phyloP scores from a whole-genome alignment of 1,140 invertebrate genomes.

The Tetragonula clypearis region DNA sequence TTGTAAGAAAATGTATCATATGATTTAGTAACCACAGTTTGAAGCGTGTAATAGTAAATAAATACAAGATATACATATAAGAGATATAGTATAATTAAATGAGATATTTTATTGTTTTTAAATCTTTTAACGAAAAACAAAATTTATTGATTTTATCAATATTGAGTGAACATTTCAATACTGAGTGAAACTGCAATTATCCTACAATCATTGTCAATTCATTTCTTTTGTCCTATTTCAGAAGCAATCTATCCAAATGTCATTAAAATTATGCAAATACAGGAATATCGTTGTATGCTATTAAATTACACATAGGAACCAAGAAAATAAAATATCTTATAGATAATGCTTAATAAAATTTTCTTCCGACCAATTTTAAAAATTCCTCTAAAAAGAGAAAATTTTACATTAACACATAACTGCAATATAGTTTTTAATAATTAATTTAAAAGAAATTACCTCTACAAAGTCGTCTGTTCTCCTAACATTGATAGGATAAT shows the following conservation, averaged over 20 bases:
- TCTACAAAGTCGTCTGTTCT: conserved; percentile 73
- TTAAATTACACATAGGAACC: conserved; percentile 31
- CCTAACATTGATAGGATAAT: conserved; percentile 78
- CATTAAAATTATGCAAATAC: conserved; percentile 29
- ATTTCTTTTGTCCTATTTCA: conserved; percentile 19
- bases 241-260: conserved; percentile 16
- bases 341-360: conserved; percentile 29
- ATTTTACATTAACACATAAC: conserved; percentile 1
- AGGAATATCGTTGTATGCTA: conserved; percentile 20
- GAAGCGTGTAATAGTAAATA: not conserved
- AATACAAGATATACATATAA: not conserved
- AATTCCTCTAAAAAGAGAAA: conserved; percentile 57
- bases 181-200: conserved; percentile 7
- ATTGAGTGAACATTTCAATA: conserved; percentile 40
- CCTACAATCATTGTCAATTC: not conserved
- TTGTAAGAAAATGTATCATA: not conserved
- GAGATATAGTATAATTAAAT: conserved; percentile 1
- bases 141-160: conserved; percentile 37
- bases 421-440: not conserved
- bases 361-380: conserved; percentile 42
- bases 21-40: not conserved
- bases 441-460: conserved; percentile 46
- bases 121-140: not conserved
- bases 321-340: conserved; percentile 13
- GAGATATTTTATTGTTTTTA: not conserved